Evolutionary conservation across 1,140 invertebrate species (phyloP).

Genomic region (Melanaphis sacchari): DNA sequence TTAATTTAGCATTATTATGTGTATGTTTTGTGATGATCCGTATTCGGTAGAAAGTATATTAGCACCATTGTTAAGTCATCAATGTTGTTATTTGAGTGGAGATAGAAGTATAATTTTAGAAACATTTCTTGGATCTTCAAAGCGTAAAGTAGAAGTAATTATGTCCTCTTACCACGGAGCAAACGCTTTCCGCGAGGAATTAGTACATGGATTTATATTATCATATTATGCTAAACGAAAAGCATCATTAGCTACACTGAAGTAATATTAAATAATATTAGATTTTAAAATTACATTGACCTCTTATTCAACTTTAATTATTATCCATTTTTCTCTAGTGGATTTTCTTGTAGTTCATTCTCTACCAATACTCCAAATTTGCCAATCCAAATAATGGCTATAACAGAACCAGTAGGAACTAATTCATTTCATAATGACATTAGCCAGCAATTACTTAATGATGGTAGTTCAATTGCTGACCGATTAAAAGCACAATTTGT

Average conservation of each 20-base stretch:
- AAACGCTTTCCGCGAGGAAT: conserved; percentile 87
- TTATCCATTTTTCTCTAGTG: conserved; percentile 10
- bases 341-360: conserved; percentile 77
- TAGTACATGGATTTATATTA: conserved; percentile 95
- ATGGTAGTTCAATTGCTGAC: conserved; percentile 92
- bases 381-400: conserved; percentile 93
- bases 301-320: background rate
- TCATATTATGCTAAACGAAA: conserved; percentile 95
- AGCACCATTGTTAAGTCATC: conserved; percentile 85
- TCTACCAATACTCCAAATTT: conserved; percentile 92
- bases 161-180: conserved; percentile 95
- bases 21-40: conserved; percentile 96
- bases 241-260: conserved; percentile 91
- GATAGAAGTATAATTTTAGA: conserved; percentile 89
- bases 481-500: conserved; percentile 90
- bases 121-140: conserved; percentile 88
- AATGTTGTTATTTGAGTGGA: conserved; percentile 84
- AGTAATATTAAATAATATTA: conserved; percentile 68
- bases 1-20: conserved; percentile 85
- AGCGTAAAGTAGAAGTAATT: conserved; percentile 89
- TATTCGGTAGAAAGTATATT: conserved; percentile 90
- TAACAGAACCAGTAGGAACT: conserved; percentile 85
- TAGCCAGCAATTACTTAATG: conserved; percentile 88
- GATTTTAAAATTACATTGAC: background rate
- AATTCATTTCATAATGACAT: conserved; percentile 91